A percentile compares a stretch with the other conserved stretches of the same genome.
Evolutionary conservation across 2,113 vertebrate species (phyloP).

Genomic region (Oreotrochilus melanogaster): DNA sequence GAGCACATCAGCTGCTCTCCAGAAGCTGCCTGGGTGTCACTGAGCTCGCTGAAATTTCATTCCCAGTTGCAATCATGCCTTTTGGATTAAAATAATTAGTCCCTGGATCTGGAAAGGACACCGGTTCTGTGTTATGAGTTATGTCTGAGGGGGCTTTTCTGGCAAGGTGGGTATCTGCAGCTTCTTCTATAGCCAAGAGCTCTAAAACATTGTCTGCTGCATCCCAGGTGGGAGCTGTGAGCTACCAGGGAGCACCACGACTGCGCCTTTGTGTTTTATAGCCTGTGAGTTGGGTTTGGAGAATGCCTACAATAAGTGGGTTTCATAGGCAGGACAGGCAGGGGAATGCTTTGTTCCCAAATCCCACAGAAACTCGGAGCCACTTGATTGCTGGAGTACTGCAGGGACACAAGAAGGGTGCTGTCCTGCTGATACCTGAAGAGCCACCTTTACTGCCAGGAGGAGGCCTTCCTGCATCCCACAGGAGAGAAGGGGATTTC

Average conservation of each 20-base stretch:
- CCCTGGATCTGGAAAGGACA: background rate
- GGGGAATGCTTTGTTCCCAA: accelerated
- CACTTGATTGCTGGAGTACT: background rate
- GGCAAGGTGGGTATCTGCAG: background rate
- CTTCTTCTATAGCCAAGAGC: background rate
- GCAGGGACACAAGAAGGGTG: accelerated
- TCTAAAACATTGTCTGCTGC: background rate
- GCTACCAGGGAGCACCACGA: background rate
- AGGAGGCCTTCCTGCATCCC: background rate
- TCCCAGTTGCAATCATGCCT: background rate
- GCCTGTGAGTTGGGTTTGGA: background rate
- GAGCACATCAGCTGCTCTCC: background rate
- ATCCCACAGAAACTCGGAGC: background rate
- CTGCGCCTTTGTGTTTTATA: background rate
- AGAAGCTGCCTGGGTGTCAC: background rate
- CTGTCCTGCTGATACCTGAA: background rate
- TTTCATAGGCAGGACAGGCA: background rate
- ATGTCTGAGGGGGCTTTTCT: background rate
- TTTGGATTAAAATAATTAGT: background rate
- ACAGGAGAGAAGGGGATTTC: background rate
- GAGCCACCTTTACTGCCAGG: background rate
- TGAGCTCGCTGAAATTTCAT: background rate
- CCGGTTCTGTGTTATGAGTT: accelerated
- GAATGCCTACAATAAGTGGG: background rate
- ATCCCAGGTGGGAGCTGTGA: background rate